Percentiles rank a stretch among this genome's conserved stretches.
Evolutionary conservation across 2,113 vertebrate genomes (phyloP).

Genomic region (Tragelaphus scriptus): DNA sequence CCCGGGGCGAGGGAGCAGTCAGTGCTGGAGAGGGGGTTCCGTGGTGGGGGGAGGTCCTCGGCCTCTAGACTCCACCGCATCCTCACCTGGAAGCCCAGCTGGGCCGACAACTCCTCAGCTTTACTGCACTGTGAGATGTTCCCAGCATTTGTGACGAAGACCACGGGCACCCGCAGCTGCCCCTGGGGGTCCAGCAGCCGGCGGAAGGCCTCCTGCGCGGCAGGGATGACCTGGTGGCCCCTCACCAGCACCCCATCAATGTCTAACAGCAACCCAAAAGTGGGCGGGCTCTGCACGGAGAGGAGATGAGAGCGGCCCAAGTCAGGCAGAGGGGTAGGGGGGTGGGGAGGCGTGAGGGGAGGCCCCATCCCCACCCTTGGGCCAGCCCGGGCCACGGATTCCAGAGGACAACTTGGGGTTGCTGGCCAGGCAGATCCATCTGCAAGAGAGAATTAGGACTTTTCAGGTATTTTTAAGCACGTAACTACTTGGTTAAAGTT

Average conservation of each 20-base stretch:
- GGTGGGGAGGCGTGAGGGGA: not conserved
- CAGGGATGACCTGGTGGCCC: conserved; percentile 88
- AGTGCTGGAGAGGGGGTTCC: not conserved
- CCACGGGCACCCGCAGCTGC: conserved; percentile 91
- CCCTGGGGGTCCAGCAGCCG: conserved; percentile 83
- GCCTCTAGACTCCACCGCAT: not conserved
- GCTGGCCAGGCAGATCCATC: not conserved
- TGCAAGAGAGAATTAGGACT: not conserved
- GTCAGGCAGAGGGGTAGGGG: not conserved
- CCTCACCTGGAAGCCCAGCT: conserved; percentile 89
- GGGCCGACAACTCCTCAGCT: conserved; percentile 87
- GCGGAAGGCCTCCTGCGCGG: conserved; percentile 88
- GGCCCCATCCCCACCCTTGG: not conserved
- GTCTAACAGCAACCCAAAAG: conserved; percentile 94
- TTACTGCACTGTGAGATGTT: conserved; percentile 88
- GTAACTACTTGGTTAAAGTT: not conserved
- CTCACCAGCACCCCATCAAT: conserved; percentile 95
- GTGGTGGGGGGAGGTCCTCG: not conserved
- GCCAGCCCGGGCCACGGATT: not conserved
- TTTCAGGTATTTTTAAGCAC: not conserved
- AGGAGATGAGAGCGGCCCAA: not conserved
- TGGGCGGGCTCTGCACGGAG: conserved; percentile 73
- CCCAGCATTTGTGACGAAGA: conserved; percentile 96
- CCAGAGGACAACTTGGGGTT: not conserved
- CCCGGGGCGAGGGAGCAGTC: not conserved